A percentile compares a stretch with the other conserved stretches of the same genome.
Conservation (phyloP, 2,888 invertebrate genomes). For the Tanypteryx hageni region DNA sequence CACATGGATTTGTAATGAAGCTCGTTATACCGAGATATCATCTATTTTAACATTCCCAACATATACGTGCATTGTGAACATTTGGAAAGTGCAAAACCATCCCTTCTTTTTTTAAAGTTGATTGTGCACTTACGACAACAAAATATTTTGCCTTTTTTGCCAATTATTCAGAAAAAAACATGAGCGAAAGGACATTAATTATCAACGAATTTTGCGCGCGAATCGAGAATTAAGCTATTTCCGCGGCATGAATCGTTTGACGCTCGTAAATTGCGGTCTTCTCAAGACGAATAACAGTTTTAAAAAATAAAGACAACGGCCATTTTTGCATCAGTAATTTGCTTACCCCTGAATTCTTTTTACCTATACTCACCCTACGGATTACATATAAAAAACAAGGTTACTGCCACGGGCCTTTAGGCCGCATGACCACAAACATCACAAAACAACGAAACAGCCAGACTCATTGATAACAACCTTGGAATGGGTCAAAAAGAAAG, state of each 20-base stretch:
- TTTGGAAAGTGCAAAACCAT: constrained; percentile 38
- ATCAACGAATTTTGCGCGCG: background rate
- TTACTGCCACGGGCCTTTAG: constrained; percentile 35
- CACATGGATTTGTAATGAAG: background rate
- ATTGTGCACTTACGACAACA: constrained; percentile 29
- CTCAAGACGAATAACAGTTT: background rate
- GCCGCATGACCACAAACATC: constrained; percentile 49
- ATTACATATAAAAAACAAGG: constrained; percentile 60
- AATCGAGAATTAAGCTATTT: background rate
- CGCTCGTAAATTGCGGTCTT: background rate
- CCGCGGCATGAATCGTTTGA: background rate
- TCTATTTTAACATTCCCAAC: constrained; percentile 56
- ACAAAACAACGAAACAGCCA: constrained; percentile 63
- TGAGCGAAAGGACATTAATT: background rate
- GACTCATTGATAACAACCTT: constrained; percentile 63
- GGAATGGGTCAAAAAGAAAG: constrained; percentile 62
- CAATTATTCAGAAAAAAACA: constrained; percentile 7
- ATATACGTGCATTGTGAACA: constrained; percentile 50
- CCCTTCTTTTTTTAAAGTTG: constrained; percentile 18
- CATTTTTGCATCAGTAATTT: constrained; percentile 44
- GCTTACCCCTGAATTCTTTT: constrained; percentile 58
- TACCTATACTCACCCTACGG: constrained; percentile 59
- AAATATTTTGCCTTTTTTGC: background rate
- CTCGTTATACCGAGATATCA: constrained; percentile 2
- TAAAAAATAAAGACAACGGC: constrained; percentile 38